Conservation (phyloP, 2,113 vertebrate species). For the Ceuthmochares aereus region DNA sequence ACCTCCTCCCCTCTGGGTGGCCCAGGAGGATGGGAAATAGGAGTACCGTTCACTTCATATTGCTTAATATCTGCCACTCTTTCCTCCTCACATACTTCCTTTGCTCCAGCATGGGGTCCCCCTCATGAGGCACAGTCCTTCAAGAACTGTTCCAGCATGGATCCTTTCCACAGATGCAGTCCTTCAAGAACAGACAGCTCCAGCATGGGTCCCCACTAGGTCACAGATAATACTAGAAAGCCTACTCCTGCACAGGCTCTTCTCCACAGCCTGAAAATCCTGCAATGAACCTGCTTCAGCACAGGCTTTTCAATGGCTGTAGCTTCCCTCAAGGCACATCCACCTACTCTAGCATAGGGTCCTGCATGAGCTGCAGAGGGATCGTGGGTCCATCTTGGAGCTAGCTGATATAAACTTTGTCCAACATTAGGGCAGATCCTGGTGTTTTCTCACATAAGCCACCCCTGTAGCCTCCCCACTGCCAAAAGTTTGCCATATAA, state of each 20-base stretch:
- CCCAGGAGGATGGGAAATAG: background rate
- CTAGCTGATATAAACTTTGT: background rate
- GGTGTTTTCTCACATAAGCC: background rate
- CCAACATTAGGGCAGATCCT: background rate
- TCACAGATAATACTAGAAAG: background rate
- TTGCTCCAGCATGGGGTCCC: background rate
- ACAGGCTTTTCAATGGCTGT: background rate
- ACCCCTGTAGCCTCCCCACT: background rate
- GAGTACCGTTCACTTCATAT: background rate
- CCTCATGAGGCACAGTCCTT: background rate
- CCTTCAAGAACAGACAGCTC: background rate
- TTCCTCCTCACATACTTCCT: background rate
- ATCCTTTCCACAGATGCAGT: background rate
- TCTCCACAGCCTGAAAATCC: background rate
- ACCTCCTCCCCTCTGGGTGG: too few species aligned
- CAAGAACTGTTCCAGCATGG: background rate
- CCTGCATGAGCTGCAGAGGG: background rate
- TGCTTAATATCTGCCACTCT: too few species aligned
- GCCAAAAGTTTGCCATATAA: background rate
- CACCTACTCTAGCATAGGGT: accelerated
- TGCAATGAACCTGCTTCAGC: background rate
- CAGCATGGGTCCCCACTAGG: too few species aligned
- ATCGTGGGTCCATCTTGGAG: background rate
- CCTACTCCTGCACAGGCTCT: background rate
- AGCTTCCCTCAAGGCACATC: background rate